A percentile compares a stretch with the other conserved stretches of the same genome.
phyloP scores from a whole-genome alignment of 2,113 vertebrate genomes.

The Salvelinus fontinalis region DNA sequence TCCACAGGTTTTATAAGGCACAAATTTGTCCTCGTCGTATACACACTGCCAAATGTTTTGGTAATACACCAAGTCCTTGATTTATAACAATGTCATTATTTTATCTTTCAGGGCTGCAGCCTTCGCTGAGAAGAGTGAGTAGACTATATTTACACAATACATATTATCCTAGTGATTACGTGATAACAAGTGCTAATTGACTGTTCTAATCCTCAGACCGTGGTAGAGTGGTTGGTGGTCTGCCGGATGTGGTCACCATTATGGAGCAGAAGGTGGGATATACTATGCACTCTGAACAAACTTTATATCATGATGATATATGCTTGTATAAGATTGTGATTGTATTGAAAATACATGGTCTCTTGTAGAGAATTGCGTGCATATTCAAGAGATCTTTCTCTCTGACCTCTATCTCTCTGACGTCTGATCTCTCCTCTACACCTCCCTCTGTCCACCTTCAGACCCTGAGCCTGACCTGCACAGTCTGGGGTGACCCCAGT shows the following conservation, averaged over 20 bases:
- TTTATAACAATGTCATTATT: neutral
- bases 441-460: slow-evolving; percentile 43
- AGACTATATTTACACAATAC: neutral
- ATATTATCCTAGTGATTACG: neutral
- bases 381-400: neutral
- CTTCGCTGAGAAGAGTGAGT: slow-evolving; percentile 98
- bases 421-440: neutral
- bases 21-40: neutral
- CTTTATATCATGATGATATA: neutral
- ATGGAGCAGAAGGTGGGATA: slow-evolving; percentile 95
- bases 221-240: slow-evolving; percentile 91
- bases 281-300: neutral
- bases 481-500: slow-evolving; percentile 92
- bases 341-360: neutral
- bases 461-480: slow-evolving; percentile 95
- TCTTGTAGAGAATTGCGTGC: neutral
- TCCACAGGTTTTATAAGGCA: neutral
- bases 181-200: neutral
- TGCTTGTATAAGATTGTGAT: neutral
- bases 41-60: too few relatives aligned
- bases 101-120: slow-evolving; percentile 83
- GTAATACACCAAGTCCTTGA: too few relatives aligned
- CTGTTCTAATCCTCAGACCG: slow-evolving; percentile 79
- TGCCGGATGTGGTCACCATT: slow-evolving; percentile 96
- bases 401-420: neutral